Evolutionary conservation across 53 echinoderm and acorn worm genomes (phyloP).

Genomic region (Apostichopus leukothele): DNA sequence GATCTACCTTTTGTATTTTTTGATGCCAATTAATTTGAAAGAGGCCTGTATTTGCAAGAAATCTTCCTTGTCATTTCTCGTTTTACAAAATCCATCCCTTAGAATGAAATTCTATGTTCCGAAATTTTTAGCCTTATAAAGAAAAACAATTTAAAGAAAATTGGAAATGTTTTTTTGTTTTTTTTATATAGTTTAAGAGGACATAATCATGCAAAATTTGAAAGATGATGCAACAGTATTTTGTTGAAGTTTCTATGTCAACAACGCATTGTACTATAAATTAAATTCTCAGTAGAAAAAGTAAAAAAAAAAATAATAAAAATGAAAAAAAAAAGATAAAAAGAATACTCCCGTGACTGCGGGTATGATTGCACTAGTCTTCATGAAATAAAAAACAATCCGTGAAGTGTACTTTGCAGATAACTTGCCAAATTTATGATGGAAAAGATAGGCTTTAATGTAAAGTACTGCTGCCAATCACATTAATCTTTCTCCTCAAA

Average conservation of each 20-base stretch:
- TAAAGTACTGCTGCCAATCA: conserved; percentile 20
- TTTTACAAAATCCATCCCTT: conserved; percentile 41
- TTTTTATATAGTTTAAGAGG: background rate
- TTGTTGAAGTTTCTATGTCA: conserved; percentile 35
- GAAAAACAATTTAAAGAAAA: conserved; percentile 13
- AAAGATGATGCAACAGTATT: conserved; percentile 38
- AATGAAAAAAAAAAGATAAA: background rate
- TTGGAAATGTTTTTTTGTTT: conserved; percentile 20
- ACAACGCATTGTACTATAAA: conserved; percentile 43
- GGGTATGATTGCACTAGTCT: background rate
- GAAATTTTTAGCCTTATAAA: conserved; percentile 37
- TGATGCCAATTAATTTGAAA: conserved; percentile 15
- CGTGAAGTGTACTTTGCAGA: conserved; percentile 49
- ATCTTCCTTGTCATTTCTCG: conserved; percentile 28
- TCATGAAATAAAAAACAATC: conserved; percentile 6
- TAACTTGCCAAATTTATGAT: conserved; percentile 39
- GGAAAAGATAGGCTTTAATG: background rate
- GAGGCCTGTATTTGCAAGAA: conserved; percentile 37
- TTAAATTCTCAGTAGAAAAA: background rate
- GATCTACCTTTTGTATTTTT: conserved; percentile 11
- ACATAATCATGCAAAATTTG: conserved; percentile 41
- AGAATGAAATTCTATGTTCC: conserved; percentile 36
- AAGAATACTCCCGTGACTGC: background rate
- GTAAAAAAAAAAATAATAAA: background rate
- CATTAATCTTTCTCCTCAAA: background rate